phyloP scores from a whole-genome alignment of 2,113 vertebrate species.

The Aphelocoma coerulescens region DNA sequence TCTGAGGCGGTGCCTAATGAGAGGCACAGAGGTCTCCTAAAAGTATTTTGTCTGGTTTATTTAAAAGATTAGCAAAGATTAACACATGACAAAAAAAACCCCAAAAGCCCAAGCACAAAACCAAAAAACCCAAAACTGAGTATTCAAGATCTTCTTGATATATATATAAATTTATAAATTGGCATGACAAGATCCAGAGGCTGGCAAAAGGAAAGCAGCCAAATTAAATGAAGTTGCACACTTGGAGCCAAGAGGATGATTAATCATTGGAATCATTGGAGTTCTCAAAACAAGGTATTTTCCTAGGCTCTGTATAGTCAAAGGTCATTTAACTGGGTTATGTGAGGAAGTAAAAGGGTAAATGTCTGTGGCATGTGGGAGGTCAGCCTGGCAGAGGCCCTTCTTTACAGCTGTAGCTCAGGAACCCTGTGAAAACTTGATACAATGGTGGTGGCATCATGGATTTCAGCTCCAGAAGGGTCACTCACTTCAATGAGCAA shows the following conservation, averaged over 20 bases:
- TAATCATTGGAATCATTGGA: background rate
- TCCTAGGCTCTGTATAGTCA: background rate
- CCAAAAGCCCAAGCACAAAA: background rate
- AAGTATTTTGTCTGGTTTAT: background rate
- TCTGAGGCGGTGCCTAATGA: background rate
- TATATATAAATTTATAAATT: background rate
- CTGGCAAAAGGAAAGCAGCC: background rate
- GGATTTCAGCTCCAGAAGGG: background rate
- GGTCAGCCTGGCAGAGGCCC: background rate
- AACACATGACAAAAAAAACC: too few species aligned
- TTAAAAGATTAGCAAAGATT: background rate
- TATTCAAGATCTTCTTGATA: background rate
- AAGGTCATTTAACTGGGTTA: background rate
- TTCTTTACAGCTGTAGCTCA: background rate
- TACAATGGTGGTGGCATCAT: background rate
- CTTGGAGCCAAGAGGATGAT: background rate
- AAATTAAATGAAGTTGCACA: background rate
- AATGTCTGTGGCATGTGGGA: background rate
- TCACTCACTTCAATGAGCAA: background rate
- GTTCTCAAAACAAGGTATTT: background rate
- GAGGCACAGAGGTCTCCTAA: background rate
- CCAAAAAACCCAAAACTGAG: background rate
- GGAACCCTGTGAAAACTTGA: background rate
- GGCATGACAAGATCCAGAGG: background rate
- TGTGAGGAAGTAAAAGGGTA: background rate